These are phyloP conservation scores for Pungitius pungitius DNA, from an alignment of 2,113 vertebrate species.

Conservation along the genomic window DNA sequence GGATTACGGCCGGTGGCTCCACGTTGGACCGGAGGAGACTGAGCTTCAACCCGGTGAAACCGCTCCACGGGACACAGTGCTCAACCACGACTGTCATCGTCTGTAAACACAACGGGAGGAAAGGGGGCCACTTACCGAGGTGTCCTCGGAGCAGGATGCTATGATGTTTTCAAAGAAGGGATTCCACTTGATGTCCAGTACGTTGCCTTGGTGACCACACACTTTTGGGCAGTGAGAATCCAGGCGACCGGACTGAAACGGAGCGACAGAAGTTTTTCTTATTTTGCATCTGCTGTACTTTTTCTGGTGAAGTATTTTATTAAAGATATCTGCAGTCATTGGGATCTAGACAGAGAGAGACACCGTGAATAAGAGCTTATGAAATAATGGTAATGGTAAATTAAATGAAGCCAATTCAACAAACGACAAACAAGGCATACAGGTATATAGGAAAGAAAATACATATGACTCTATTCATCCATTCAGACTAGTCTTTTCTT, in stretches of 20 bases:
- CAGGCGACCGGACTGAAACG: constrained; percentile 85
- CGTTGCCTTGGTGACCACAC: constrained; percentile 95
- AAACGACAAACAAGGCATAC: too few relatives aligned
- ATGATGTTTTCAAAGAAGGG: constrained; percentile 99
- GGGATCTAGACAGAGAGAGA: neutral
- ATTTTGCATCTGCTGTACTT: neutral
- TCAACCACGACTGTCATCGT: neutral
- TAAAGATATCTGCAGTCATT: neutral
- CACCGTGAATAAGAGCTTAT: neutral
- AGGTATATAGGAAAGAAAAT: too few relatives aligned
- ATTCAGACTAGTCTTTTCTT: neutral
- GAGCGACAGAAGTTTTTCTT: neutral
- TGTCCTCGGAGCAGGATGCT: constrained; percentile 95
- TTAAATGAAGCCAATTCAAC: neutral
- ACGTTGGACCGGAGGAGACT: constrained; percentile 62
- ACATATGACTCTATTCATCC: too few relatives aligned
- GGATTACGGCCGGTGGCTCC: constrained; percentile 69
- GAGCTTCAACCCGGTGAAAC: constrained; percentile 65
- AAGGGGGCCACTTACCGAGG: constrained; percentile 84
- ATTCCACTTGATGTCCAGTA: constrained; percentile 99
- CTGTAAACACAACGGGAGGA: too few relatives aligned
- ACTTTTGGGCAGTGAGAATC: constrained; percentile 95
- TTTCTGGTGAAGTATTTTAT: neutral
- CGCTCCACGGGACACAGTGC: constrained; percentile 22
- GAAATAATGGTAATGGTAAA: neutral